A percentile compares a stretch with the other conserved stretches of the same genome.
Conservation (phyloP, 2,797 vertebrate species). For the Pampus argenteus region DNA sequence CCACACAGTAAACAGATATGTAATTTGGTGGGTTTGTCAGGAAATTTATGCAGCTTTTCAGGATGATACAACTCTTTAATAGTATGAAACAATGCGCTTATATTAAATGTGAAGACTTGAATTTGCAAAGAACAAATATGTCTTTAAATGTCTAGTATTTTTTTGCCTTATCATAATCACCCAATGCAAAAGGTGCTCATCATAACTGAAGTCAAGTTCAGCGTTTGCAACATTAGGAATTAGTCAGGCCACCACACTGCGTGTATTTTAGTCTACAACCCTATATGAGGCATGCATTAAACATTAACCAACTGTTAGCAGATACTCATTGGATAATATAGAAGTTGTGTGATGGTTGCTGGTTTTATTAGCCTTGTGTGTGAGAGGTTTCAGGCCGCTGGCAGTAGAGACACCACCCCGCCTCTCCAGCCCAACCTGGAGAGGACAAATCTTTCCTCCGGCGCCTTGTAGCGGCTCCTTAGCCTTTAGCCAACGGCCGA, state of each 20-base stretch:
- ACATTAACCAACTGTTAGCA: constrained; percentile 43
- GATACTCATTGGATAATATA: constrained; percentile 19
- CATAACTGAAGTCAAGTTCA: constrained; percentile 58
- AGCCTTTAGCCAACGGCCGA: constrained; percentile 81
- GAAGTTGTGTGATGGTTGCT: constrained; percentile 7
- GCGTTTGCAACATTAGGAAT: constrained; percentile 42
- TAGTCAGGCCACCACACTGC: constrained; percentile 39
- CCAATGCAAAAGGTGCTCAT: constrained; percentile 43
- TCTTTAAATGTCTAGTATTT: no score
- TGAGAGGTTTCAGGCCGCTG: constrained; percentile 58
- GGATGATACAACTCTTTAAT: constrained; percentile 27
- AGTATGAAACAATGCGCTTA: constrained; percentile 1
- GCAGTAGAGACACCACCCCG: constrained; percentile 73
- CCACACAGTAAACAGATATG: constrained; percentile 40
- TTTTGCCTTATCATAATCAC: constrained; percentile 3
- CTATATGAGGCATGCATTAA: constrained; percentile 21
- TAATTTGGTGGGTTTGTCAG: constrained; percentile 49
- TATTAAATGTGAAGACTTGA: neutral
- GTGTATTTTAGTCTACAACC: constrained; percentile 19
- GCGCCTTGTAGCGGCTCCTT: constrained; percentile 81
- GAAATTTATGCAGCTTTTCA: constrained; percentile 35
- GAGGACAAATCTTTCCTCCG: constrained; percentile 73
- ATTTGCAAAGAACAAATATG: neutral
- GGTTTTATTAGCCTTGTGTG: constrained; percentile 25
- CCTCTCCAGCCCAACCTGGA: constrained; percentile 76